Percentiles rank a stretch among this genome's conserved stretches.
Conservation (phyloP, 2,113 vertebrate genomes). For the Erythrolamprus reginae region DNA sequence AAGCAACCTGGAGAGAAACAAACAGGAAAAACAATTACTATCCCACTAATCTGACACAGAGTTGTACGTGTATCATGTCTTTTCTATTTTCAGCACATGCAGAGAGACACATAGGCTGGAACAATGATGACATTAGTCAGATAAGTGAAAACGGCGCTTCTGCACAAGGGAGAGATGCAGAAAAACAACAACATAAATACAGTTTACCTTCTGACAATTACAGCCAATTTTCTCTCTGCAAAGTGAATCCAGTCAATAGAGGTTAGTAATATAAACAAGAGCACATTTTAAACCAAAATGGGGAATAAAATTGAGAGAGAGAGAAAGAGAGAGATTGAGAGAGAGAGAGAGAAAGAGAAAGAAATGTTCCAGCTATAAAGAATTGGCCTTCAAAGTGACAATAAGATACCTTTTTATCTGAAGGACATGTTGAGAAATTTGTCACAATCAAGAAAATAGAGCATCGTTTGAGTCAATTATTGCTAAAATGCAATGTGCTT, state of each 20-base stretch:
- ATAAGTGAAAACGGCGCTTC: neutral
- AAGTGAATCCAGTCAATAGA: neutral
- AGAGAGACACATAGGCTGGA: neutral
- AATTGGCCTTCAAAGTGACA: neutral
- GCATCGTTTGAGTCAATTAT: neutral
- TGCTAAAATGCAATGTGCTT: neutral
- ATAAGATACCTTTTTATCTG: neutral
- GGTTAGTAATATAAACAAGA: neutral
- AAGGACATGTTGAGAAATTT: neutral
- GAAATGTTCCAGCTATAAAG: neutral
- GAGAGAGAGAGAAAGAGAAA: neutral
- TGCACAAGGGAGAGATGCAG: neutral
- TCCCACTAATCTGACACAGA: neutral
- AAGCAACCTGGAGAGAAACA: neutral
- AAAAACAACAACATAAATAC: neutral
- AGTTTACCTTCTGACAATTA: neutral
- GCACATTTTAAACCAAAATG: neutral
- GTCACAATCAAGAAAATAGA: neutral
- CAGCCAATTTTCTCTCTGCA: neutral
- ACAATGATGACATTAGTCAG: constrained; percentile 1
- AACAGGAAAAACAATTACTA: neutral
- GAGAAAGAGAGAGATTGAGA: too few relatives aligned
- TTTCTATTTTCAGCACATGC: neutral
- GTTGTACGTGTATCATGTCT: neutral
- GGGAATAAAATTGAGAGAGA: neutral